Conservation (phyloP, 2,888 invertebrate species). For the Auanema sp. region DNA sequence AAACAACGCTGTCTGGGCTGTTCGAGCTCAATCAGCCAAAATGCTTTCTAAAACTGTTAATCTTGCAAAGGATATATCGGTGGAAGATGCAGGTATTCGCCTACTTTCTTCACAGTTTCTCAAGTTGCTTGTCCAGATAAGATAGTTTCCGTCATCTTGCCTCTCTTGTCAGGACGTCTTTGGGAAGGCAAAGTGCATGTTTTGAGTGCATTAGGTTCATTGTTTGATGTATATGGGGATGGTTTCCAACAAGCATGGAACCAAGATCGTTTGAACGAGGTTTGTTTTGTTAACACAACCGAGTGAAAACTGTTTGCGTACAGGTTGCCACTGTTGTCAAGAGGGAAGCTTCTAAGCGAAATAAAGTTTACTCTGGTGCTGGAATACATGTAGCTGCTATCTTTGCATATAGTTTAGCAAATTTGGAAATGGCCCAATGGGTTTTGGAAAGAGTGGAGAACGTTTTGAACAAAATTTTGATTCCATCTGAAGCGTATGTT, state of each 20-base stretch:
- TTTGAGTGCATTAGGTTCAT: conserved; percentile 29
- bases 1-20: conserved; percentile 44
- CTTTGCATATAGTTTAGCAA: conserved; percentile 21
- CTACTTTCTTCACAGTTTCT: conserved; percentile 9
- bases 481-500: conserved; percentile 3
- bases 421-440: conserved; percentile 34
- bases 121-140: conserved; percentile 25
- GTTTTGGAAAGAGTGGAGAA: conserved; percentile 23
- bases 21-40: conserved; percentile 41
- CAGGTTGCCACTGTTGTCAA: conserved; percentile 25
- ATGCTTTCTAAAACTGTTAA: conserved; percentile 34
- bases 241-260: conserved; percentile 20
- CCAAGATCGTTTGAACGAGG: conserved; percentile 21
- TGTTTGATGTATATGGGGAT: conserved; percentile 23
- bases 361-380: conserved; percentile 29
- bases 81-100: conserved; percentile 19
- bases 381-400: conserved; percentile 29
- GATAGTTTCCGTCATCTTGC: conserved; percentile 26
- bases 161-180: conserved; percentile 42
- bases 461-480: conserved; percentile 12
- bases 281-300: background rate
- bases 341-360: conserved; percentile 35
- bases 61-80: conserved; percentile 18
- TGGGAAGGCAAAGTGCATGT: conserved; percentile 52
- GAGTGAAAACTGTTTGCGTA: conserved; percentile 8